These are phyloP conservation scores for Porites australiensis DNA, from an alignment of 64 coral and sea anemone genomes.

Conservation along the genomic window DNA sequence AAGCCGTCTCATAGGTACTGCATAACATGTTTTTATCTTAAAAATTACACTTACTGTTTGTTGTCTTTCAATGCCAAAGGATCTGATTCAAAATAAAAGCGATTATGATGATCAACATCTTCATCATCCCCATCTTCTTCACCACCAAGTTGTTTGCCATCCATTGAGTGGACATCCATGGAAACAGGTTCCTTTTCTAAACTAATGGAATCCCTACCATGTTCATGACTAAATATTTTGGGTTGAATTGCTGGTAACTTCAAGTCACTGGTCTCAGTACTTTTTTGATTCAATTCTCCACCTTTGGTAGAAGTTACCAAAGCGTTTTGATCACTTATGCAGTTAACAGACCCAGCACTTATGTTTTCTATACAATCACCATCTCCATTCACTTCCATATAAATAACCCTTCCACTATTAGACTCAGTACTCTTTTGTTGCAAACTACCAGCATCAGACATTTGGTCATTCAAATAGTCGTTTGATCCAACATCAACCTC, in stretches of 20 bases:
- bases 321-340: background rate
- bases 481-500: conserved; percentile 16
- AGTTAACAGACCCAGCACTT: background rate
- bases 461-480: background rate
- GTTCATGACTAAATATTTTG: background rate
- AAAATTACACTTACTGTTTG: conserved; percentile 81
- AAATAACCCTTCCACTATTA: background rate
- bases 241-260: background rate
- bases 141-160: conserved; percentile 1
- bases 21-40: background rate
- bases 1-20: background rate
- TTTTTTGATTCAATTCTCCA: background rate
- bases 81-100: conserved; percentile 98
- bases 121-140: conserved; percentile 42
- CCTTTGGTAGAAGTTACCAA: background rate
- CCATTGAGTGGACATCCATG: background rate
- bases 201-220: background rate
- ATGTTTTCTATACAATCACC: background rate
- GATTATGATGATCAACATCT: conserved; percentile 69
- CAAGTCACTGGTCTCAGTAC: background rate
- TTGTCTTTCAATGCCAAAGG: conserved; percentile 94
- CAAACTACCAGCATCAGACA: background rate
- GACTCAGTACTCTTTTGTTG: background rate
- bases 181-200: background rate
- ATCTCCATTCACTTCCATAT: background rate